These are phyloP conservation scores for Xenopus petersii DNA, from an alignment of 2,797 vertebrate species.

Conservation along the genomic window DNA sequence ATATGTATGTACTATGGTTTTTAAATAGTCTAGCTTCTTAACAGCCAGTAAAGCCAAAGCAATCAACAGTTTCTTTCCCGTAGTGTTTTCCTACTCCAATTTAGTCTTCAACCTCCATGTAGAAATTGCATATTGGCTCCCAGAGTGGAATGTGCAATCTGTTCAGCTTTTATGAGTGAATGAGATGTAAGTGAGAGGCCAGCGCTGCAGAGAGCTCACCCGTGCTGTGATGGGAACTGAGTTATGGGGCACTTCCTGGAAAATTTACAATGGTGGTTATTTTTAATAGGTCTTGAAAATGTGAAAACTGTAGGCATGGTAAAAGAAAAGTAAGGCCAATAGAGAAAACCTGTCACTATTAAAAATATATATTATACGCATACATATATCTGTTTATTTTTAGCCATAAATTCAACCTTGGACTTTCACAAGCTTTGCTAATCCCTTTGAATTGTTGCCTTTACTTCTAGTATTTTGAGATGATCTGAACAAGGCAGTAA, in stretches of 20 bases:
- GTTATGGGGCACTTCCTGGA: conserved; percentile 18
- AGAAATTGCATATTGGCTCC: background rate
- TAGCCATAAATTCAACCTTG: background rate
- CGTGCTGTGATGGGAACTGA: background rate
- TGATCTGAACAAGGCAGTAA: background rate
- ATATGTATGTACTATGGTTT: too few species aligned
- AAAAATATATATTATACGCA: background rate
- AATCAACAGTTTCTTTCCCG: background rate
- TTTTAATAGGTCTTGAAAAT: conserved; percentile 31
- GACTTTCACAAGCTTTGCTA: background rate
- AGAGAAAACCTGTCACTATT: background rate
- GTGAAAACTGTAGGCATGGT: background rate
- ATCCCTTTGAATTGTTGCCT: background rate
- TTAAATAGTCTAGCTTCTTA: too few species aligned
- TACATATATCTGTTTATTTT: conserved; percentile 4
- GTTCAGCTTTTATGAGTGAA: conserved; percentile 14
- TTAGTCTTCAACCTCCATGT: background rate
- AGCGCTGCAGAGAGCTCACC: background rate
- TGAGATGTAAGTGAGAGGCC: background rate
- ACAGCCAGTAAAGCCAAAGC: background rate
- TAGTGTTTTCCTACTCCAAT: background rate
- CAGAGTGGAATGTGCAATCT: background rate
- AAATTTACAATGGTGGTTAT: conserved; percentile 31
- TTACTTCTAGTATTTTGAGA: background rate
- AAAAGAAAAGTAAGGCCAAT: background rate